These are phyloP conservation scores for Brenthis daphne DNA, from an alignment of 2,888 invertebrate species.

Conservation along the genomic window DNA sequence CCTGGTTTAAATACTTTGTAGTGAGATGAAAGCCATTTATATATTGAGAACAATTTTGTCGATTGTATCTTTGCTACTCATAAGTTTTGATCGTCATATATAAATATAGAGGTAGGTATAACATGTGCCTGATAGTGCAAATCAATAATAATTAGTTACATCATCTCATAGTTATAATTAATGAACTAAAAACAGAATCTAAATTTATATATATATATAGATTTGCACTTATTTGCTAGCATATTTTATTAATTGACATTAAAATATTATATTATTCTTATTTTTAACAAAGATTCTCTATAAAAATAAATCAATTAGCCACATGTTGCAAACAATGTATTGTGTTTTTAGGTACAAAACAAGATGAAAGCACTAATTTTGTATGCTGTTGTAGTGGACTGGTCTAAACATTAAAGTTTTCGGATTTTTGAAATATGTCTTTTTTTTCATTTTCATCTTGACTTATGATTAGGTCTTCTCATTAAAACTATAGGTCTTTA, in stretches of 20 bases:
- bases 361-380: slow-evolving; percentile 60
- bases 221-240: slow-evolving; percentile 31
- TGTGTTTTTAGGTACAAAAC: slow-evolving; percentile 63
- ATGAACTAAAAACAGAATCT: slow-evolving; percentile 16
- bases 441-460: slow-evolving; percentile 40
- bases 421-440: slow-evolving; percentile 46
- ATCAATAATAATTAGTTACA: slow-evolving; percentile 12
- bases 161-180: slow-evolving; percentile 11
- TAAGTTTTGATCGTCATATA: slow-evolving; percentile 28
- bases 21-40: slow-evolving; percentile 27
- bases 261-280: slow-evolving; percentile 37
- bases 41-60: slow-evolving; percentile 23
- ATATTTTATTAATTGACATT: slow-evolving; percentile 41
- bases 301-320: slow-evolving; percentile 27
- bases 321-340: slow-evolving; percentile 46
- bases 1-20: slow-evolving; percentile 15
- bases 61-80: slow-evolving; percentile 27
- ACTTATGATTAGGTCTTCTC: not conserved
- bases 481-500: not conserved
- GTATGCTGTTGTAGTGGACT: slow-evolving; percentile 64
- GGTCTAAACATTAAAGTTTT: slow-evolving; percentile 62
- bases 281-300: slow-evolving; percentile 33
- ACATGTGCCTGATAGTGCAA: slow-evolving; percentile 32
- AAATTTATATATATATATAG: slow-evolving; percentile 3
- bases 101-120: slow-evolving; percentile 30